Percentiles rank a stretch among this genome's conserved stretches.
Evolutionary conservation across 2,797 vertebrate genomes (phyloP).

Genomic region (Bradypodion ventrale): DNA sequence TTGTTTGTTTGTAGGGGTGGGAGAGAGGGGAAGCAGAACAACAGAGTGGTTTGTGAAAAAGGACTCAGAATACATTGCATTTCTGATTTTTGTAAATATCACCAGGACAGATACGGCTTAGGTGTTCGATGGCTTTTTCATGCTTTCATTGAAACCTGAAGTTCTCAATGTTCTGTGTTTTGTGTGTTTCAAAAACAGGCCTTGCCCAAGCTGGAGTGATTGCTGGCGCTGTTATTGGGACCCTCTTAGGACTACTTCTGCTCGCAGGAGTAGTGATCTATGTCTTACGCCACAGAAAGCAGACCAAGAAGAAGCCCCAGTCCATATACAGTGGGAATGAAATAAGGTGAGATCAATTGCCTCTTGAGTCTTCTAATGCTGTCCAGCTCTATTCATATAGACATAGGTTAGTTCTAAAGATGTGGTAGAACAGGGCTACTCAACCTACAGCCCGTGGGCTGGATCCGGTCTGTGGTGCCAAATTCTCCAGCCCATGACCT

Average conservation of each 20-base stretch:
- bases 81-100: not conserved
- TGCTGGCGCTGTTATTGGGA: constrained; percentile 71
- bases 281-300: constrained; percentile 66
- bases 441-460: no score
- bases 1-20: no score
- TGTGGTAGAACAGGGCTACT: no score
- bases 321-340: constrained; percentile 36
- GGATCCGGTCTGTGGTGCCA: no score
- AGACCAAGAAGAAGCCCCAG: constrained; percentile 29
- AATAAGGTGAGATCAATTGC: constrained; percentile 45
- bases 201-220: constrained; percentile 38
- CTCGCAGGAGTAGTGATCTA: constrained; percentile 57
- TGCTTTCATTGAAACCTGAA: no score
- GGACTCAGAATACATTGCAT: not conserved
- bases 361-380: not conserved
- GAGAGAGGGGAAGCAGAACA: not conserved
- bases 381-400: not conserved
- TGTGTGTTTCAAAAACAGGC: constrained; percentile 48
- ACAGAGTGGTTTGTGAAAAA: not conserved
- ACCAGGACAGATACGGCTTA: not conserved
- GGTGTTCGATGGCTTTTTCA: not conserved
- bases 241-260: constrained; percentile 69
- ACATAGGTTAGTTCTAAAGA: not conserved
- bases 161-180: not conserved
- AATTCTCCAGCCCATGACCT: no score